A percentile compares a stretch with the other conserved stretches of the same genome.
Conservation (phyloP, 2,113 vertebrate genomes). For the Gymnocephalus cernua region DNA sequence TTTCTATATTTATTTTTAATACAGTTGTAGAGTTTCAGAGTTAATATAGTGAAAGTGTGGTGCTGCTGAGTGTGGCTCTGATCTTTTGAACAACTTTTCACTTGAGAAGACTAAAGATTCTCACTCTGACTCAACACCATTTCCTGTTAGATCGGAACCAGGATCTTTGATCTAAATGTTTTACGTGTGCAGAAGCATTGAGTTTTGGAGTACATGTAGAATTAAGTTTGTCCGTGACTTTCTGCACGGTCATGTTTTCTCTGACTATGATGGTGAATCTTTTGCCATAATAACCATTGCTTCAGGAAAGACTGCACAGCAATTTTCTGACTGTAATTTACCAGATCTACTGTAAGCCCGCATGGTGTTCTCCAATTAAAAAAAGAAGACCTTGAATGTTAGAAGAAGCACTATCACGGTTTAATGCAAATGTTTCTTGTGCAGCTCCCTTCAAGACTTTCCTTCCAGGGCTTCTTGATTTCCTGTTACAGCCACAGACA, state of each 20-base stretch:
- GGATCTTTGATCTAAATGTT: background rate
- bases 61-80: background rate
- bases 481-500: background rate
- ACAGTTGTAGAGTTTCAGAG: background rate
- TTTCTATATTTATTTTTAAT: no score
- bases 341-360: background rate
- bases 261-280: background rate
- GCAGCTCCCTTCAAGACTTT: background rate
- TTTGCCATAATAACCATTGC: background rate
- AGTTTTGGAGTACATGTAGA: background rate
- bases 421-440: background rate
- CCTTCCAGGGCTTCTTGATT: slow-evolving; percentile 1
- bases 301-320: background rate
- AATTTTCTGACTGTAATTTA: background rate
- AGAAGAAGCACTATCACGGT: background rate
- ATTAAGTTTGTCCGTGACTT: background rate
- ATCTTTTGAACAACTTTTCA: background rate
- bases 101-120: background rate
- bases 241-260: background rate
- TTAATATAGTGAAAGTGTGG: background rate
- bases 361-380: background rate
- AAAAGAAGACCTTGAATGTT: background rate
- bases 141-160: background rate
- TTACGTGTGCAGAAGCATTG: background rate
- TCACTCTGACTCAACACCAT: background rate